Conservation (phyloP, 2,797 vertebrate species). For the Poecilia gillii region DNA sequence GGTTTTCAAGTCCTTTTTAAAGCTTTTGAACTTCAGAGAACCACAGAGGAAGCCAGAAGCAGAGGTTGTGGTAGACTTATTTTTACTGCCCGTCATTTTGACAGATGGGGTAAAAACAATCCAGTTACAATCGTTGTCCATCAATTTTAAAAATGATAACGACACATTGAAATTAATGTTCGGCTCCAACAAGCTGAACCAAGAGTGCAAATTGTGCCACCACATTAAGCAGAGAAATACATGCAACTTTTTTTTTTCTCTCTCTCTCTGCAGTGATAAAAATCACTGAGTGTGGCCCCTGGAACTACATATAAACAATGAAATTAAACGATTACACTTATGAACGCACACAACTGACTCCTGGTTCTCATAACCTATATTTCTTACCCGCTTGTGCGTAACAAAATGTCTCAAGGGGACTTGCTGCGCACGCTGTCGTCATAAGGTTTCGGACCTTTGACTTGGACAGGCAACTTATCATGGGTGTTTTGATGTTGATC, state of each 20-base stretch:
- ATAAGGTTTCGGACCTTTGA: too few species aligned
- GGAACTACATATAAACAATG: not conserved
- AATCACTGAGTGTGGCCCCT: not conserved
- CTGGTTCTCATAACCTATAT: constrained; percentile 7
- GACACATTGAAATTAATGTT: not conserved
- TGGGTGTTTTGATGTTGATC: not conserved
- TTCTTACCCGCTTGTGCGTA: too few species aligned
- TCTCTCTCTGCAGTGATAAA: not conserved
- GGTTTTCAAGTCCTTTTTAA: not conserved
- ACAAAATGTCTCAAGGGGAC: too few species aligned
- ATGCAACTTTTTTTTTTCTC: not conserved
- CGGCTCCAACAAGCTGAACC: not conserved
- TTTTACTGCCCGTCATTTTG: not conserved
- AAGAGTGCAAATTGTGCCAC: not conserved
- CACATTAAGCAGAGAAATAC: not conserved
- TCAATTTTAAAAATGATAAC: not conserved
- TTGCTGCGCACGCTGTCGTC: too few species aligned
- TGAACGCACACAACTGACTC: constrained; percentile 25
- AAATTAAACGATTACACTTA: not conserved
- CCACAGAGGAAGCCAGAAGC: not conserved
- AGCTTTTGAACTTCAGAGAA: not conserved
- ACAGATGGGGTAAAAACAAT: not conserved
- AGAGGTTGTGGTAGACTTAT: not conserved
- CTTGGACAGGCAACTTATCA: too few species aligned
- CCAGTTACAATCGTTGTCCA: not conserved